Percentiles rank a stretch among this genome's conserved stretches.
phyloP scores from a whole-genome alignment of 2,113 vertebrate genomes.

The Galeopterus variegatus region DNA sequence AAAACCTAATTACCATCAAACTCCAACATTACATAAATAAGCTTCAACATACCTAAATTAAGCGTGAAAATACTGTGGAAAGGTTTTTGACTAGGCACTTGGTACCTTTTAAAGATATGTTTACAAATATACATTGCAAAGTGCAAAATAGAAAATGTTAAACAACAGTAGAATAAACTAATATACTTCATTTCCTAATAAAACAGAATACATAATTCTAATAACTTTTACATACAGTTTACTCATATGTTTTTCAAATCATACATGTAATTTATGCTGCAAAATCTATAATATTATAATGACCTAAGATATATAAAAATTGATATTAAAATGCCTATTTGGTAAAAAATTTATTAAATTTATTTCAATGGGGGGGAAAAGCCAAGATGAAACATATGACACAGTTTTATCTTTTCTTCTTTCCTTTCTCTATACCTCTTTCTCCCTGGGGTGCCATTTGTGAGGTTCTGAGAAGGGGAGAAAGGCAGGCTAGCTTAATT shows the following conservation, averaged over 20 bases:
- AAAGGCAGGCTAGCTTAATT: conserved; percentile 68
- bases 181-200: not conserved
- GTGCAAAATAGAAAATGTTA: not conserved
- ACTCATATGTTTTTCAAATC: conserved; percentile 30
- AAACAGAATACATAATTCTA: not conserved
- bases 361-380: not conserved
- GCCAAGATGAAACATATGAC: conserved; percentile 8
- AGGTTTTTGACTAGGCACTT: not conserved
- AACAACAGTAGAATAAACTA: not conserved
- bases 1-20: not conserved
- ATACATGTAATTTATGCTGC: not conserved
- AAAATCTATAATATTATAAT: conserved; percentile 13
- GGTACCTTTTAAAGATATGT: not conserved
- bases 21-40: not conserved
- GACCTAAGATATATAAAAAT: conserved; percentile 40
- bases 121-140: not conserved
- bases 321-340: conserved; percentile 49
- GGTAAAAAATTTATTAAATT: conserved; percentile 56
- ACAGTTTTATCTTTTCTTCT: conserved; percentile 10
- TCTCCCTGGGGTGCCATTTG: conserved; percentile 64
- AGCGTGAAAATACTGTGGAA: not conserved
- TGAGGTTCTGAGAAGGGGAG: conserved; percentile 58
- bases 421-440: not conserved
- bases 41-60: conserved; percentile 13
- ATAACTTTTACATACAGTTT: not conserved